Base-by-base conservation (phyloP, 2,797 vertebrate genomes). In the Gila robusta region DNA sequence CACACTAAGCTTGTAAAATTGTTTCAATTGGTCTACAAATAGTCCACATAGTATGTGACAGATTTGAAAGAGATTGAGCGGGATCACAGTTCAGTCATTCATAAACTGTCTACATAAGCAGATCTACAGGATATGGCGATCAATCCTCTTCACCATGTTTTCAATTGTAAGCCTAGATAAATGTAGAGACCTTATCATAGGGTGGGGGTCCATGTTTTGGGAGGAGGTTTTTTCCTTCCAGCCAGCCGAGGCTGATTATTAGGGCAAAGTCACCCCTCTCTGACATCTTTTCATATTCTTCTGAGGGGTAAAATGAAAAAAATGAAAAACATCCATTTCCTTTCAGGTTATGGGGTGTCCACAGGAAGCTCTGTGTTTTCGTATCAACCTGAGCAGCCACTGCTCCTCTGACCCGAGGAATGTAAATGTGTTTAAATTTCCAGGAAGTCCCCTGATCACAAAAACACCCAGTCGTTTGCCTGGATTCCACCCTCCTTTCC, bases 231-330 rank as follows among this genome's bases (percentile, higher is more conserved):
- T 94, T 94, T 94, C 92, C 93, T 93, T 87, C 89, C 54, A 11
- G 39, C 19, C n/a, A 89, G 86, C 84, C 88, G 87, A 67, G 81
- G 90, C 89, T 93, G 92, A 93, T 94, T 93, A 92, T 88, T 91
- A 91, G 92, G 90, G 91, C 93, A 90, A 90, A 93, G 88, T 93
- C 92, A 87, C 90, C 92, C 49, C 93, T 90, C 90, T 91, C 82
- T 94, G 92, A 95, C 93, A 93, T 94, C 90, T 91, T 92, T 91
- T 94, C 93, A 92, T 94, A 93, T 79, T 39, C 82, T 88, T 92
- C 90, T 87, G 90, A 91, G 91, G 91, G 93, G 91, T 95, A 91
- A 91, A 87, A 88, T 90, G 56, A 2, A 77, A 78, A 91, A 91
- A 87, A 88, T 90, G 21, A 78, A 80, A 73, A 83, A 72, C 71